phyloP scores from a whole-genome alignment of 2,113 vertebrate genomes.

The Bucco capensis region DNA sequence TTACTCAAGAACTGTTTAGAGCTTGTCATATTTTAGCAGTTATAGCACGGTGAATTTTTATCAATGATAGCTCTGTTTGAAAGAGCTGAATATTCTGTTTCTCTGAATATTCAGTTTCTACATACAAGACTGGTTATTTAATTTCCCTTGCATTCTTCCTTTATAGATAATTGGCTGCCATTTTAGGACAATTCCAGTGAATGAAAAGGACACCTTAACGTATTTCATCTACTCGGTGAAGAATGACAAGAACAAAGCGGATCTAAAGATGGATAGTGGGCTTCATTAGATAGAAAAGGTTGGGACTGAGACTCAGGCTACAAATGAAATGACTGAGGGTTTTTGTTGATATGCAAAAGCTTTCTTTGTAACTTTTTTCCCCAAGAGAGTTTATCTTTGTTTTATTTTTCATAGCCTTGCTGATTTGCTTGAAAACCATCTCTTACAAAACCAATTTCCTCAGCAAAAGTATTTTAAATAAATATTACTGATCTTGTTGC shows the following conservation, averaged over 20 bases:
- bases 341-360: slow-evolving; percentile 70
- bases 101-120: background rate
- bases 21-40: background rate
- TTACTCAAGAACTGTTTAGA: background rate
- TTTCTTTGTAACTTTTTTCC: slow-evolving; percentile 70
- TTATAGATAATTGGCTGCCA: slow-evolving; percentile 84
- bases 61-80: background rate
- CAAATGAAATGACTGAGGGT: slow-evolving; percentile 59
- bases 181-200: slow-evolving; percentile 84
- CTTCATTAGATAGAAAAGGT: slow-evolving; percentile 68
- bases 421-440: slow-evolving; percentile 64
- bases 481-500: slow-evolving; percentile 71
- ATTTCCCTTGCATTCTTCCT: slow-evolving; percentile 46
- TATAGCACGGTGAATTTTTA: background rate
- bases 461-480: slow-evolving; percentile 77
- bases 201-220: slow-evolving; percentile 85
- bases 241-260: slow-evolving; percentile 83
- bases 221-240: slow-evolving; percentile 87
- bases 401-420: slow-evolving; percentile 76
- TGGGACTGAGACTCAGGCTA: slow-evolving; percentile 53
- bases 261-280: slow-evolving; percentile 79
- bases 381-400: slow-evolving; percentile 63
- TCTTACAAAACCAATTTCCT: slow-evolving; percentile 38
- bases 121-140: background rate
- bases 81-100: background rate